These are phyloP conservation scores for Mesochorus sp. DNA, from an alignment of 2,888 invertebrate genomes.

Conservation along the genomic window DNA sequence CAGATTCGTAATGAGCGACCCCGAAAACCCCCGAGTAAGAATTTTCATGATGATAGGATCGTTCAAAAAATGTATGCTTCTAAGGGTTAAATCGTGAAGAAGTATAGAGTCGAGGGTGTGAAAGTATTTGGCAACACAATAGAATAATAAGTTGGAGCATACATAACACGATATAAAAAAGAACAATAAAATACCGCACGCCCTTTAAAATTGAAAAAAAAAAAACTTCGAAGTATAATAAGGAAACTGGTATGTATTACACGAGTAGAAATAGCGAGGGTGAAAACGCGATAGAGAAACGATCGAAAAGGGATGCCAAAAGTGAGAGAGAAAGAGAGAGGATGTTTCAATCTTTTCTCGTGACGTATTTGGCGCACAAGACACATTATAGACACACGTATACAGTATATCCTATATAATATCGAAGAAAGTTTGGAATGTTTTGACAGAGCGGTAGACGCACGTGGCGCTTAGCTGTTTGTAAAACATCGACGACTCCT, in stretches of 20 bases:
- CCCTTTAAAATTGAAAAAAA: constrained; percentile 38
- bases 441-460: constrained; percentile 79
- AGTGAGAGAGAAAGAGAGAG: background rate
- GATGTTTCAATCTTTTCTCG: constrained; percentile 5
- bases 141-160: too few relatives aligned
- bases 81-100: background rate
- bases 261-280: background rate
- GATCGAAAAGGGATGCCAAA: too few relatives aligned
- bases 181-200: constrained; percentile 33
- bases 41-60: too few relatives aligned
- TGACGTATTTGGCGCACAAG: too few relatives aligned
- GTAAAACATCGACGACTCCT: constrained; percentile 80
- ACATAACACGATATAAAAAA: constrained; percentile 1
- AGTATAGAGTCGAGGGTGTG: constrained; percentile 38
- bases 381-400: background rate
- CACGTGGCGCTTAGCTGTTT: constrained; percentile 81
- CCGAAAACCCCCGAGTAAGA: too few relatives aligned
- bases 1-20: too few relatives aligned
- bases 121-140: constrained; percentile 18
- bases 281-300: too few relatives aligned
- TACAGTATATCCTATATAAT: constrained; percentile 8
- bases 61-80: too few relatives aligned
- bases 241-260: constrained; percentile 15
- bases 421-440: constrained; percentile 70
- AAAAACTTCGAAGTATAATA: constrained; percentile 32